A percentile compares a stretch with the other conserved stretches of the same genome.
These are phyloP conservation scores for Hippolais icterina DNA, from an alignment of 2,113 vertebrate genomes.

Conservation along the genomic window DNA sequence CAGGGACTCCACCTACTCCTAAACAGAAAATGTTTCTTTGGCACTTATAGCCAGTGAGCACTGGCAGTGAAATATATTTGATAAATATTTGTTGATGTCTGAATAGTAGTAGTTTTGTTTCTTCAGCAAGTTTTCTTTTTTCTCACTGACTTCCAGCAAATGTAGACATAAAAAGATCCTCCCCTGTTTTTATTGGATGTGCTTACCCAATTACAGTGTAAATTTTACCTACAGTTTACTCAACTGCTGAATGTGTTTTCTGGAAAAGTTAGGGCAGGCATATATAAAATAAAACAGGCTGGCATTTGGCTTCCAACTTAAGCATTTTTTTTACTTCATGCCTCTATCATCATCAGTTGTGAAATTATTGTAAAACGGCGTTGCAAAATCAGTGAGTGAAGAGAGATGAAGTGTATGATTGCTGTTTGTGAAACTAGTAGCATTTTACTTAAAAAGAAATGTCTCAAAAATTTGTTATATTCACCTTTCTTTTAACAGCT, in stretches of 20 bases:
- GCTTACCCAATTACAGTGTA: background rate
- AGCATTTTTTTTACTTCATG: background rate
- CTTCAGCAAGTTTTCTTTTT: constrained; percentile 5
- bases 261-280: background rate
- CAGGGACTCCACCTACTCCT: background rate
- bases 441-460: background rate
- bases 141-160: constrained; percentile 10
- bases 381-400: constrained; percentile 5
- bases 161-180: background rate
- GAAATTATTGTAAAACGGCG: background rate
- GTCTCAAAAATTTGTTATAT: background rate
- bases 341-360: background rate
- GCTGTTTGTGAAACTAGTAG: background rate
- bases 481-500: constrained; percentile 72
- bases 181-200: constrained; percentile 1
- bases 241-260: constrained; percentile 1
- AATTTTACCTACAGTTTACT: background rate
- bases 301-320: background rate
- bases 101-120: constrained; percentile 37
- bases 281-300: background rate
- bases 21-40: constrained; percentile 23
- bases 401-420: background rate
- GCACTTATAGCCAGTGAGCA: background rate
- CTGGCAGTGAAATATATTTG: constrained; percentile 13
- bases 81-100: constrained; percentile 6